Percentiles rank a stretch among this genome's conserved stretches.
These are phyloP conservation scores for Oreocharis arfaki DNA, from an alignment of 2,113 vertebrate genomes.

Conservation along the genomic window DNA sequence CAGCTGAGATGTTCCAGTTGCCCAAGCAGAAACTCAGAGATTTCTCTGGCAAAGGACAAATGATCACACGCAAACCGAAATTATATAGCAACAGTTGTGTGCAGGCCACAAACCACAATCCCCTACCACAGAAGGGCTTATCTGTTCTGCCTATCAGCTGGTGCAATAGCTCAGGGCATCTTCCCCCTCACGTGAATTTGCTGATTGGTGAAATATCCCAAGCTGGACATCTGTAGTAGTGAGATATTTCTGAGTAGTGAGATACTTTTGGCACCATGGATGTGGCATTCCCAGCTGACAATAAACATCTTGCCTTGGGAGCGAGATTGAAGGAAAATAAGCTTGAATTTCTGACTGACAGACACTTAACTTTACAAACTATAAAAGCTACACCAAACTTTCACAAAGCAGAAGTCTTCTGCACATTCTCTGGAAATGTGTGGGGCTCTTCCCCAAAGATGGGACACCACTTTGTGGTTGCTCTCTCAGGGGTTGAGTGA, in stretches of 20 bases:
- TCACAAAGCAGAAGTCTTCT: not conserved
- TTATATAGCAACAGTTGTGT: not conserved
- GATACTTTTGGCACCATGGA: not conserved
- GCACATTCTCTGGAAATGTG: not conserved
- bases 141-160: not conserved
- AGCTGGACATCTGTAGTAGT: not conserved
- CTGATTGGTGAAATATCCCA: not conserved
- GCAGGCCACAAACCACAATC: not conserved
- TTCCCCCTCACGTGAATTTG: not conserved
- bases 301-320: not conserved
- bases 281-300: not conserved
- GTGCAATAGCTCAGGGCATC: not conserved
- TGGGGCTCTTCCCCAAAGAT: too few relatives aligned
- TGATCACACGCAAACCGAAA: not conserved
- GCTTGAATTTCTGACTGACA: not conserved
- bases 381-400: not conserved
- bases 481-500: accelerated
- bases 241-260: not conserved
- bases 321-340: not conserved
- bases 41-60: not conserved
- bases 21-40: not conserved
- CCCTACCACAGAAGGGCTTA: not conserved
- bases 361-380: not conserved
- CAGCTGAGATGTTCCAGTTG: not conserved
- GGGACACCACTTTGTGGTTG: not conserved